Conservation (phyloP, 2,113 vertebrate genomes). For the Hydrolagus affinis region DNA sequence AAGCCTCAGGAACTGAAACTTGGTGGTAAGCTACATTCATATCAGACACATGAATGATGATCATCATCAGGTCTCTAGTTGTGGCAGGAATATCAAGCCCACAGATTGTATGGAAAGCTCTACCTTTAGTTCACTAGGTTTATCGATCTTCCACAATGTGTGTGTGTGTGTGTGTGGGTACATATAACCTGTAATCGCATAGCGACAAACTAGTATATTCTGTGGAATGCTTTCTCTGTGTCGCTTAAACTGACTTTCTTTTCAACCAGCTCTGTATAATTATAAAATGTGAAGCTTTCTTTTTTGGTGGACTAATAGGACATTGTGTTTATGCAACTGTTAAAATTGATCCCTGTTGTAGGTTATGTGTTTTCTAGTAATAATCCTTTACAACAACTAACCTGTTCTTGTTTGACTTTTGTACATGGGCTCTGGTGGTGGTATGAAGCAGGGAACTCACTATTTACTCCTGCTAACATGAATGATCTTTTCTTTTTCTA, state of each 20-base stretch:
- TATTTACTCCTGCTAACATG: conserved; percentile 71
- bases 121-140: neutral
- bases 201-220: neutral
- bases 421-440: conserved; percentile 52
- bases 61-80: neutral
- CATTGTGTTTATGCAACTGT: neutral
- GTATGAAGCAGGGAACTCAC: conserved; percentile 55
- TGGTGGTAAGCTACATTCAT: too few relatives aligned
- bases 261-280: neutral
- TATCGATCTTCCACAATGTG: neutral
- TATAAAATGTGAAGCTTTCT: neutral
- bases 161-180: too few relatives aligned
- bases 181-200: neutral
- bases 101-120: too few relatives aligned
- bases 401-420: neutral
- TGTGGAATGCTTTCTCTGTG: neutral
- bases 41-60: too few relatives aligned
- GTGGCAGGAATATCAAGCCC: neutral
- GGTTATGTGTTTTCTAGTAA: neutral
- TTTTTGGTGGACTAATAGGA: neutral
- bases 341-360: neutral
- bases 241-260: neutral
- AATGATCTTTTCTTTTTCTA: conserved; percentile 68
- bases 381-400: conserved; percentile 1
- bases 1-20: too few relatives aligned